Base-by-base conservation (phyloP, 1,140 invertebrate genomes). In the Drosophila tropicalis region DNA sequence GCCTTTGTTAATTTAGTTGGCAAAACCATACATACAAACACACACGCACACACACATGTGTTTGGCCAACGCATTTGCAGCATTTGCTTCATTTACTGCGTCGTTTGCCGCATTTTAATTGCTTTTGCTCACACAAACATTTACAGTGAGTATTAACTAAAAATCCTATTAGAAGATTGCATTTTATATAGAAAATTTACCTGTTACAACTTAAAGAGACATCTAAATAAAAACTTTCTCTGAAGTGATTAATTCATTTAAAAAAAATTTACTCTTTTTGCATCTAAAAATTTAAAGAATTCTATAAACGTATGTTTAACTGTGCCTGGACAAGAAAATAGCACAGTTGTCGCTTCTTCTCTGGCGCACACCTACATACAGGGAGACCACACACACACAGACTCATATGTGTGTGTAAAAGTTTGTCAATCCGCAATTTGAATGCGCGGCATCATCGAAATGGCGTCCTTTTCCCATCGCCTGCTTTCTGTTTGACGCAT, bases 71-170 rank as follows among this genome's bases (percentile, higher is more conserved):
- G 84, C 84, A 89, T 89, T 89, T 81, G 73, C 71, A 72, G 66
- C 85, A 90, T 87, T 89, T 89, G 84, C 84, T 89, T 89, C 84
- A 89, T 89, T 89, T 89, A 89, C 85, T 90, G 85, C 85, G 84
- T 78, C 84, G 84, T 78, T 89, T 89, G 85, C 84, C 85, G 85
- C 77, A 89, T 89, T 89, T 89, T 89, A 89, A 89, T 89, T 89
- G 84, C 84, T 89, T 89, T 74, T 89, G 74, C 84, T 76, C 67
- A 73, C 83, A 72, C 70, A 73, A 72, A 76, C 72, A 57, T 19
- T 57, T 47, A 57, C 55, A 68, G 73, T 76, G 41, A 15, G 36
- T 9, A 64, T 58, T 60, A 32, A 5, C 54, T 63, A 68, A 13
- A 54, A 25, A 65, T 51, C 22, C n/a, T 10, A 5, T 2, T 32